Base-by-base conservation (phyloP, 1,140 invertebrate species). In the Hyposmocoma kahamanoa region DNA sequence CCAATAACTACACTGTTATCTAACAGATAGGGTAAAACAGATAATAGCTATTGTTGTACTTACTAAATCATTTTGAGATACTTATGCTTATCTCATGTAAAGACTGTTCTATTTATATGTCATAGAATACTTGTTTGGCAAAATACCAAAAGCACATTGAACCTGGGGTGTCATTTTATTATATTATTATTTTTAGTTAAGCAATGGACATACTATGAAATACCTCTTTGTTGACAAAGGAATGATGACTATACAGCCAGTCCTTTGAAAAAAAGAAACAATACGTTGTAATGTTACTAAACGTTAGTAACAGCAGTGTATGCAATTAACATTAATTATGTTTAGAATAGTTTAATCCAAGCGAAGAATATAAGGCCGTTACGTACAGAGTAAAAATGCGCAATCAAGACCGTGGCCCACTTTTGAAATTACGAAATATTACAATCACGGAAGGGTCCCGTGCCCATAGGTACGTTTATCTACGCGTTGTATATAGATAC, bases 331-430 rank as follows among this genome's bases (percentile, higher is more conserved):
- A 51, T 62, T 62, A 62, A 60, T 59, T 62, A 57, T 48, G 43
- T 44, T 50, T 52, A 54, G 17, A 50, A 47, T 48, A 47, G 34
- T 50, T 52, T 49, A 47, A 53, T 38, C 32, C 22, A 52, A 44
- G 41, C 49, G 47, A 59, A 53, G 47, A 36, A 56, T 53, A 46
- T 62, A 56, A 56, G 62, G 53, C 55, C 47, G 36, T 58, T 57
- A 57, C 39, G 55, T 54, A 59, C 39, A 48, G 56, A 77, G 24
- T 68, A 73, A 79, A 80, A 81, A 77, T 72, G 64, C 74, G 82
- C 76, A 84, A 85, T 78, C 65, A 38, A 71, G 78, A 81, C 82
- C 82, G 48, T 84, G 82, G 82, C 82, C 82, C 77, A 85, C 72
- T 79, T 85, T 62, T 41, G 53, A 62, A n/a, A 77, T 85, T 85